These are phyloP conservation scores for Trissolcus brochymenae DNA, from an alignment of 2,888 invertebrate species.

Conservation along the genomic window DNA sequence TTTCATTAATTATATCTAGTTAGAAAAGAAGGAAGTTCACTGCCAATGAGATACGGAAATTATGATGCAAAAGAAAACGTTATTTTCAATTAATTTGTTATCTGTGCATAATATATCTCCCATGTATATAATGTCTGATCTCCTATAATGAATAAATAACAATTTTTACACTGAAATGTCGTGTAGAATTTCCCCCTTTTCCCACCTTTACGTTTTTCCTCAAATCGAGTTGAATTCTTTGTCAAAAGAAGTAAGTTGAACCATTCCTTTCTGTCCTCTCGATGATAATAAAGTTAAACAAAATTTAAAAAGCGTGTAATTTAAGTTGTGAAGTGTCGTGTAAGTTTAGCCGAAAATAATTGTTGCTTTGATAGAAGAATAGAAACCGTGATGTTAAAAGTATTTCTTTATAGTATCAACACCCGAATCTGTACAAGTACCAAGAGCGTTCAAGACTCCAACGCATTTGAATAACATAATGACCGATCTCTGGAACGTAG, in stretches of 20 bases:
- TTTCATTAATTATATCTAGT: constrained; percentile 44
- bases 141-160: constrained; percentile 1
- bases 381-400: constrained; percentile 12
- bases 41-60: constrained; percentile 47
- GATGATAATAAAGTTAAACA: background rate
- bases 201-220: background rate
- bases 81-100: constrained; percentile 53
- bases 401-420: constrained; percentile 24
- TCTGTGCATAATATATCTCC: constrained; percentile 40
- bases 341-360: constrained; percentile 3
- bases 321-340: no score
- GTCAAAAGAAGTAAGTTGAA: no score
- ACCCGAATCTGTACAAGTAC: constrained; percentile 36
- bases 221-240: background rate
- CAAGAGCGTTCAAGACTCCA: constrained; percentile 45
- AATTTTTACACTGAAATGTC: background rate
- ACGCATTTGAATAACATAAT: constrained; percentile 53
- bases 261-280: no score
- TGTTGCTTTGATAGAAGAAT: constrained; percentile 14
- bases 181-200: background rate
- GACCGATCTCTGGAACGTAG: constrained; percentile 48
- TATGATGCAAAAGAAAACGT: constrained; percentile 48
- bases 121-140: constrained; percentile 32
- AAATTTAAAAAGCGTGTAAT: background rate
- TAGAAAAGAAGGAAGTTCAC: constrained; percentile 47